Conservation (phyloP, 2,797 vertebrate species). For the Phoebastria nigripes region DNA sequence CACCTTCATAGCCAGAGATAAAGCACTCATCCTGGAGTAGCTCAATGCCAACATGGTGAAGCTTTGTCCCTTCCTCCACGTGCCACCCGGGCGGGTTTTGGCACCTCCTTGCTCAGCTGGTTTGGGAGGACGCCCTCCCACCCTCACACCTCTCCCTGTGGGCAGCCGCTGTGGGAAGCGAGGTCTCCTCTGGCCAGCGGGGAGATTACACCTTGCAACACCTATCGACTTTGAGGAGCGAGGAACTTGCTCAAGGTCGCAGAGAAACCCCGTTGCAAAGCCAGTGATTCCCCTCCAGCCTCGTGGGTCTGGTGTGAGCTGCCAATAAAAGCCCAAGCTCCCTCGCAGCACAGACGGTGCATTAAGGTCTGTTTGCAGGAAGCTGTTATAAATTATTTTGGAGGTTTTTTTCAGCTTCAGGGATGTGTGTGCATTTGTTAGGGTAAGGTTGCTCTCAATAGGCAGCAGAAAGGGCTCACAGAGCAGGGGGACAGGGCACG, state of each 20-base stretch:
- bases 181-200: neutral
- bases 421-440: fast-evolving
- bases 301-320: fast-evolving
- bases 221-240: fast-evolving
- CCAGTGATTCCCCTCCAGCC: neutral
- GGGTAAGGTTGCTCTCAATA: neutral
- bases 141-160: neutral
- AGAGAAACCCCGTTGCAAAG: fast-evolving
- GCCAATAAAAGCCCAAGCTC: neutral
- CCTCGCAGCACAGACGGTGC: neutral
- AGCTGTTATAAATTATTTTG: neutral
- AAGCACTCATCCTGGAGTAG: neutral
- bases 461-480: neutral
- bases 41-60: fast-evolving
- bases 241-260: neutral
- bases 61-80: neutral
- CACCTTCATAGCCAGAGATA: too few species aligned
- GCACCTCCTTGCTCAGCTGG: neutral
- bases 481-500: neutral
- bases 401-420: neutral
- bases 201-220: neutral
- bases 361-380: neutral
- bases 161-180: fast-evolving
- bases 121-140: neutral
- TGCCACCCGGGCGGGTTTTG: neutral